phyloP scores from a whole-genome alignment of 2,113 vertebrate genomes.

The Rhinoderma darwinii region DNA sequence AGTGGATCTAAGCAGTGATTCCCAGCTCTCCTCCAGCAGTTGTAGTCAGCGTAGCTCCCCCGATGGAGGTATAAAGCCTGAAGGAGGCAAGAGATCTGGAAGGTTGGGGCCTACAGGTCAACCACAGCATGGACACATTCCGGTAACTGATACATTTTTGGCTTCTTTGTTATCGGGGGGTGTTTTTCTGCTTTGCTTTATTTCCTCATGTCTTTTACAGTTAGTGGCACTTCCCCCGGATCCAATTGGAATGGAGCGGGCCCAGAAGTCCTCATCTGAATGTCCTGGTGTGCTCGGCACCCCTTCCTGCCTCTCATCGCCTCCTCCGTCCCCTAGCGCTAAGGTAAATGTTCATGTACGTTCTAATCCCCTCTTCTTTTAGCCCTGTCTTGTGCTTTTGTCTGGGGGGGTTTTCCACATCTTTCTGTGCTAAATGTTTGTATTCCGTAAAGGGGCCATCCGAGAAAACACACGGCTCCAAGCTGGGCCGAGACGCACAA shows the following conservation, averaged over 20 bases:
- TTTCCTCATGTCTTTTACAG: conserved; percentile 1
- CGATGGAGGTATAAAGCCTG: conserved; percentile 71
- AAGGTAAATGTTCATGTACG: conserved; percentile 15
- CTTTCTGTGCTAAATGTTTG: neutral
- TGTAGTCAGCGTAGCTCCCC: conserved; percentile 77
- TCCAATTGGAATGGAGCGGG: conserved; percentile 71
- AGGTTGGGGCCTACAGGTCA: conserved; percentile 60
- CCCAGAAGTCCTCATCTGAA: conserved; percentile 64
- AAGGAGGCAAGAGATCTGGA: conserved; percentile 63
- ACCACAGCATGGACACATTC: conserved; percentile 65
- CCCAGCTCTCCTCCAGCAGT: conserved; percentile 74
- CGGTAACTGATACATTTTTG: neutral
- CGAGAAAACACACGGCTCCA: conserved; percentile 12
- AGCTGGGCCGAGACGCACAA: conserved; percentile 13
- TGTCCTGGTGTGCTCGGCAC: neutral
- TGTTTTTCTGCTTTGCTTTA: conserved; percentile 3
- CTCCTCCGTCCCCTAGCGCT: neutral
- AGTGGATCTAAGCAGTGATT: conserved; percentile 76
- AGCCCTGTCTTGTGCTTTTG: no score
- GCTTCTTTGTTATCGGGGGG: conserved; percentile 14
- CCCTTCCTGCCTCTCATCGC: neutral
- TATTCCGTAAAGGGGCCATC: neutral
- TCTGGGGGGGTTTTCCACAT: no score
- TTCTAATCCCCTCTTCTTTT: no score
- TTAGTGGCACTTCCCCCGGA: conserved; percentile 61